Evolutionary conservation across 2,113 vertebrate genomes (phyloP), one percentile per base, ranked within the genome.

Genomic region (Amphiprion percula): DNA sequence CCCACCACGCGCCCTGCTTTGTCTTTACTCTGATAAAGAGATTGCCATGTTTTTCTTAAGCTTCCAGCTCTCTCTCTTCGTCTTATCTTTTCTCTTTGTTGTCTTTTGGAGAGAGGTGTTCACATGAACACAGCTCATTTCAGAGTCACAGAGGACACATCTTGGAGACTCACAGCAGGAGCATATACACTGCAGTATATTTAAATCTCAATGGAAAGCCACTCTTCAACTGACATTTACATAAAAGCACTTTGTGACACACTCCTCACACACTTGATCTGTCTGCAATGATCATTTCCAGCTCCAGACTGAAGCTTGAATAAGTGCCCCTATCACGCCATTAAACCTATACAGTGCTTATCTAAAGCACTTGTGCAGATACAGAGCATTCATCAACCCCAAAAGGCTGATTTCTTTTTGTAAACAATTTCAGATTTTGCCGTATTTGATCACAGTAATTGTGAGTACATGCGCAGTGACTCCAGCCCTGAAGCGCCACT

Each of bases 231-330:
- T 33, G 0, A 26, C 68, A 91, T 92, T 92, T 92, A 85, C 89
- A 90, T 90, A 82, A 92, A 91, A 90, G 88, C 90, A 88, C 84
- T 89, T 87, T 69, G 79, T 69, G 83, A 85, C 78, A 80, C 80
- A 83, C 68, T 66, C 41, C 80, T 83, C 49, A 53, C 65, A 82
- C 75, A 88, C 87, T 86, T 90, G 87, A 88, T 88, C 85, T 30
- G 81, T 87, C 83, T 80, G 84, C 23, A 44, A 30, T 80, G 80
- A 92, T 92, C 76, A 80, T 83, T 90, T 87, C 76, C 77, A 83
- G 80, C 65, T 58, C 62, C 79, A 64, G 53, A 62, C 68, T 54
- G 64, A 71, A 77, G 72, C 70, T 77, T 46, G 68, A 46, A 61
- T 86, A 87, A 90, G 90, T 85, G 67, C 74, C 84, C 76, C 88